Evolutionary conservation across 2,113 vertebrate species (phyloP).

Genomic region (Cephalopholis sonnerati): DNA sequence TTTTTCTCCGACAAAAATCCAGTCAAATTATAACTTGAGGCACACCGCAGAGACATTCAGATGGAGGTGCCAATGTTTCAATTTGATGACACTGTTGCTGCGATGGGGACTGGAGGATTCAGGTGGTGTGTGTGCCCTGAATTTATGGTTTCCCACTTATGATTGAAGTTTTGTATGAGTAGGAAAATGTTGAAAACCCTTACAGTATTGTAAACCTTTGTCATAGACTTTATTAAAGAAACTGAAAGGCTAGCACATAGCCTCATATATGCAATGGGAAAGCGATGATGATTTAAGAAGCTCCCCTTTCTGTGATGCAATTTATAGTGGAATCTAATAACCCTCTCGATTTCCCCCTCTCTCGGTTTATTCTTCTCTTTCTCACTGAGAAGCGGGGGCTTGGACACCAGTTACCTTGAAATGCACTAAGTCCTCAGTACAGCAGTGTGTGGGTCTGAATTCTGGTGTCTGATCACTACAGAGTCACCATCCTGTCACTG

Average conservation of each 20-base stretch:
- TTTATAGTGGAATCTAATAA: conserved; percentile 52
- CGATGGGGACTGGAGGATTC: neutral
- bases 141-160: neutral
- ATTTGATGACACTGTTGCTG: neutral
- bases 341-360: neutral
- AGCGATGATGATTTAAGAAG: conserved; percentile 43
- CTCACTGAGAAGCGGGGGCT: conserved; percentile 23
- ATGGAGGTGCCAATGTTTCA: conserved; percentile 24
- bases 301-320: conserved; percentile 34
- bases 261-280: conserved; percentile 15
- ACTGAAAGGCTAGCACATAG: neutral
- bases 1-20: conserved; percentile 11
- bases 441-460: conserved; percentile 29
- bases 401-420: conserved; percentile 38
- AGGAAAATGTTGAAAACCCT: conserved; percentile 13
- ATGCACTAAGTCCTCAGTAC: conserved; percentile 14
- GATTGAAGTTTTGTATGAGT: conserved; percentile 11
- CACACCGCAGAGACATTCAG: neutral
- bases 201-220: conserved; percentile 10
- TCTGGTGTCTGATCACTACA: conserved; percentile 36
- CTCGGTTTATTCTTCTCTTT: conserved; percentile 44
- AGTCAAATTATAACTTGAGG: conserved; percentile 35
- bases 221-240: conserved; percentile 10
- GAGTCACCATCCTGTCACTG: conserved; percentile 22
- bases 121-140: neutral